Evolutionary conservation across 2,113 vertebrate species (phyloP).

Genomic region (Misgurnus anguillicaudatus): DNA sequence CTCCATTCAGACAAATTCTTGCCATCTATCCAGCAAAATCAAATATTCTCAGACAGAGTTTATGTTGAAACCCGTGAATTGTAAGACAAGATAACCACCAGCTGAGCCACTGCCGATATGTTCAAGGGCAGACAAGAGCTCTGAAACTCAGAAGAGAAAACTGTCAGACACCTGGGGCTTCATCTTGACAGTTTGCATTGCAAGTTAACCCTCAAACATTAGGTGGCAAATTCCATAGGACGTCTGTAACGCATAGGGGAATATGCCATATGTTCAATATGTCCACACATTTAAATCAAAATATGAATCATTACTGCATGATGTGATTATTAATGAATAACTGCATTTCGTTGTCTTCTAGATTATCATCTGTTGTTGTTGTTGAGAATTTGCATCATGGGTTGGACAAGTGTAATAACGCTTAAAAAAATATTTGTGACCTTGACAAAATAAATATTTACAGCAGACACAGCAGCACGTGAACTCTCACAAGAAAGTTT

Average conservation of each 20-base stretch:
- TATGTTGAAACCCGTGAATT: slow-evolving; percentile 10
- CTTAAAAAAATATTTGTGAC: slow-evolving; percentile 5
- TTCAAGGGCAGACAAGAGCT: slow-evolving; percentile 69
- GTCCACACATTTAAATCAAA: not conserved
- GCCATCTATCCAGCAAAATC: not conserved
- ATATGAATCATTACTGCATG: not conserved
- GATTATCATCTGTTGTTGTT: not conserved
- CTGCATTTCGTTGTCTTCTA: not conserved
- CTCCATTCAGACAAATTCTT: not conserved
- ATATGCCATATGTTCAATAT: slow-evolving; percentile 22
- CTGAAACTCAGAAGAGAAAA: slow-evolving; percentile 55
- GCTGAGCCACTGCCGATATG: slow-evolving; percentile 44
- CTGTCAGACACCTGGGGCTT: slow-evolving; percentile 55
- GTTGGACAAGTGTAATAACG: not conserved
- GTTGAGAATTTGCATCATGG: not conserved
- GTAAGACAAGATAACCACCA: slow-evolving; percentile 43
- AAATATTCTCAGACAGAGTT: slow-evolving; percentile 9
- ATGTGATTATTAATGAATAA: not conserved
- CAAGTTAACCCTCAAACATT: slow-evolving; percentile 58
- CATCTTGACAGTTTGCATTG: slow-evolving; percentile 65
- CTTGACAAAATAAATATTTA: slow-evolving; percentile 31
- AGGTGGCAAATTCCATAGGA: slow-evolving; percentile 55
- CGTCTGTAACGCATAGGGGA: not conserved
- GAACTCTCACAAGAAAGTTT: slow-evolving; percentile 17
- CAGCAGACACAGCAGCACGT: slow-evolving; percentile 8